Base-by-base conservation (phyloP, 2,797 vertebrate species). In the Luscinia megarhynchos region DNA sequence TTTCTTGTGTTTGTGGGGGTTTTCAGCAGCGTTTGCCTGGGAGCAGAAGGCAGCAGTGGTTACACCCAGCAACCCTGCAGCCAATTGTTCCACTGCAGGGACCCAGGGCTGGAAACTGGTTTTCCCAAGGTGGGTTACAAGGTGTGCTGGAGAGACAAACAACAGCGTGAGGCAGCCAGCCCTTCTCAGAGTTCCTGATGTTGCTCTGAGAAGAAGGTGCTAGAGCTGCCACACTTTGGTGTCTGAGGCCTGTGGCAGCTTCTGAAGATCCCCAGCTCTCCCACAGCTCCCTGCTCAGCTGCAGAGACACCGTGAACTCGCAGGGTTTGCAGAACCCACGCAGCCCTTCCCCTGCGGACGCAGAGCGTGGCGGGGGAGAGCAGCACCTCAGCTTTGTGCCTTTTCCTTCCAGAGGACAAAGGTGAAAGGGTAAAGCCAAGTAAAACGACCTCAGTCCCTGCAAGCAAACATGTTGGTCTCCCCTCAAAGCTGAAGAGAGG, bases 11-110 rank as follows among this genome's bases (percentile, higher is more conserved):
- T 43, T 51, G 11, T 45, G 38, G 3, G 63, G 10, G 9, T 17
- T 74, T 81, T 45, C n/a, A 41, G 46, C 1, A 0, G 38, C 0
- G 0, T 77, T 74, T 68, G 5, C 48, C 58, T 43, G 48, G 3
- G 41, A 79, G 53, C 0, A 1, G 63, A 67, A 80, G 64, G 80
- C 83, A 78, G 64, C 15, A 20, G 23, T 6, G 41, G 36, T 23
- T 53, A n/a, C 30, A 40, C 55, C 82, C 85, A 78, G 91, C 41
- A 90, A 53, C 4, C 18, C n/a, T 75, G 84, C 83, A 90, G 85
- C 50, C 5, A 1, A 4, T 24, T 10, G 62, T 4, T 61, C 46
- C 30, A 34, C 66, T 51, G 50, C 73, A 32, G 50, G 63, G 53
- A 70, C 59, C 32, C 22, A 2, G 38, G 22, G 48, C 23, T 75